phyloP scores from a whole-genome alignment of 2,888 invertebrate species.

The Tricholauxania praeusta region DNA sequence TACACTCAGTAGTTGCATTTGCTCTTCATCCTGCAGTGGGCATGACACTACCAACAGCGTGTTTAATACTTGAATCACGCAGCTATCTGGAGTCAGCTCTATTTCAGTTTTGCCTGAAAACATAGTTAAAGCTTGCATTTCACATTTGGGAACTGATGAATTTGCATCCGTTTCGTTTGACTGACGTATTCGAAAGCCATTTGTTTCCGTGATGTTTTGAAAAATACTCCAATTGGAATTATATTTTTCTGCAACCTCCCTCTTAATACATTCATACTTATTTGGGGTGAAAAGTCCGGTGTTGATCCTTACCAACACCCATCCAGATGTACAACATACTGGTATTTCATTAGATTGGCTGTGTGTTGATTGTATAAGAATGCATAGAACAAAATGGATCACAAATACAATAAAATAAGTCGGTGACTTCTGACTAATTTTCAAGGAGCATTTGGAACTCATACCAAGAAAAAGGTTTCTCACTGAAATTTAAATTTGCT shows the following conservation, averaged over 20 bases:
- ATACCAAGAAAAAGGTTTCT: too few species aligned
- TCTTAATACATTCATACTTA: constrained; percentile 38
- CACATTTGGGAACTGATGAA: constrained; percentile 41
- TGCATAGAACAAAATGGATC: neutral
- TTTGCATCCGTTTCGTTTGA: constrained; percentile 32
- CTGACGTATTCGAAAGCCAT: constrained; percentile 39
- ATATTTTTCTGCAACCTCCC: neutral
- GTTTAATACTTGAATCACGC: constrained; percentile 50
- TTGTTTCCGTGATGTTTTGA: constrained; percentile 37
- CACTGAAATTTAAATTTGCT: too few species aligned
- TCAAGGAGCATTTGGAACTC: too few species aligned
- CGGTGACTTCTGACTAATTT: too few species aligned
- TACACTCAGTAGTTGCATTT: constrained; percentile 49
- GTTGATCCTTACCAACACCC: constrained; percentile 43
- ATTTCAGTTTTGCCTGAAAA: constrained; percentile 37
- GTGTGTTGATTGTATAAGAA: neutral
- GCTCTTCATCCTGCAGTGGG: constrained; percentile 40
- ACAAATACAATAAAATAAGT: neutral
- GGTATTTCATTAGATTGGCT: constrained; percentile 16
- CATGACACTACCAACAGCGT: constrained; percentile 53
- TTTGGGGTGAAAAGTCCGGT: constrained; percentile 40
- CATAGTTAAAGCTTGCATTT: constrained; percentile 29
- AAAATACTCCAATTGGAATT: constrained; percentile 10
- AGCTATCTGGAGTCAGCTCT: constrained; percentile 43
- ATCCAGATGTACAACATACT: constrained; percentile 46